A percentile compares a stretch with the other conserved stretches of the same genome.
These are phyloP conservation scores for Gryllus bimaculatus DNA, from an alignment of 1,140 invertebrate species.

Conservation along the genomic window DNA sequence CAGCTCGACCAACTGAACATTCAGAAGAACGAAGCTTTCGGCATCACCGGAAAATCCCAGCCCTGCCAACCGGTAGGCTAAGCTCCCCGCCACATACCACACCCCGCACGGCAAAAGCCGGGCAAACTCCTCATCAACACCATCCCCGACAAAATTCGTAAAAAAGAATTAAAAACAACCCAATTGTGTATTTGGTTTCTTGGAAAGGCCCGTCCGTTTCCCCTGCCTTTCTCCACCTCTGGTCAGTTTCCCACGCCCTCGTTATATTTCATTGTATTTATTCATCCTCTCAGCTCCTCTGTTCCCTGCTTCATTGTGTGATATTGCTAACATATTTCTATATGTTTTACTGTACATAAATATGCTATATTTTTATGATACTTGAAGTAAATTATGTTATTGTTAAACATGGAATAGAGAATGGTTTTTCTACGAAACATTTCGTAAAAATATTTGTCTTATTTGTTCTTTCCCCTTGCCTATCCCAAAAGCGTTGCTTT, in stretches of 20 bases:
- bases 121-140: too few species aligned
- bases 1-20: neutral
- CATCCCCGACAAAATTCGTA: too few species aligned
- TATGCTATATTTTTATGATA: neutral
- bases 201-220: too few species aligned
- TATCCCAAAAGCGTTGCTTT: too few species aligned
- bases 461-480: too few species aligned
- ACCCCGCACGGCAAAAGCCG: too few species aligned
- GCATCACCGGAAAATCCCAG: neutral
- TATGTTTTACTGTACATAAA: neutral
- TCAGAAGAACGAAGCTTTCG: neutral
- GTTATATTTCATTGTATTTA: neutral
- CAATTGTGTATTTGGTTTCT: too few species aligned
- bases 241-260: neutral
- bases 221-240: too few species aligned
- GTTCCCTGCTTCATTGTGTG: neutral
- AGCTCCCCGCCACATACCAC: neutral
- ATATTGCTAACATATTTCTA: neutral
- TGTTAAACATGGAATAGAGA: too few species aligned
- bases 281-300: neutral
- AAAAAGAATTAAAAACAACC: too few species aligned
- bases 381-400: neutral
- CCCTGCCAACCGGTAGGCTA: neutral
- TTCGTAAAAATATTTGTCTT: too few species aligned
- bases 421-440: too few species aligned